Percentiles rank a stretch among this genome's conserved stretches.
phyloP scores from a whole-genome alignment of 2,113 vertebrate species.

The Bubo blakistoni region DNA sequence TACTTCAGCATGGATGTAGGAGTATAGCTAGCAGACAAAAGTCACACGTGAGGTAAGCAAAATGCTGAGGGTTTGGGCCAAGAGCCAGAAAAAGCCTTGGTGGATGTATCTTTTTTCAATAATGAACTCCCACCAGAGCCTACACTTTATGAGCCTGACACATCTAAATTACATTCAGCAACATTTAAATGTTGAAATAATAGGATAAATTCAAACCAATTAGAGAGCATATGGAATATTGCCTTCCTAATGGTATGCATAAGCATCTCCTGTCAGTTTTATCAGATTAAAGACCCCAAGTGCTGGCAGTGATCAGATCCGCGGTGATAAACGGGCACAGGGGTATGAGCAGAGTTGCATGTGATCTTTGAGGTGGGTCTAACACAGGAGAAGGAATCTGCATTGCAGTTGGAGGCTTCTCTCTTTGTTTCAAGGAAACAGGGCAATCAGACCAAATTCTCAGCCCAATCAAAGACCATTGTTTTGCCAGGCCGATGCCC shows the following conservation, averaged over 20 bases:
- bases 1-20: background rate
- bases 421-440: constrained; percentile 36
- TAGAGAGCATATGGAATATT: constrained; percentile 55
- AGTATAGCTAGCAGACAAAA: background rate
- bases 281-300: constrained; percentile 41
- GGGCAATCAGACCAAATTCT: background rate
- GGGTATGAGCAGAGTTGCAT: background rate
- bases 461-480: background rate
- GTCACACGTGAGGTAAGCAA: constrained; percentile 7
- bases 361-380: constrained; percentile 28
- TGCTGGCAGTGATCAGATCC: constrained; percentile 18
- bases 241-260: constrained; percentile 47
- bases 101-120: constrained; percentile 29
- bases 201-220: constrained; percentile 63
- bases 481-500: background rate
- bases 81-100: constrained; percentile 27
- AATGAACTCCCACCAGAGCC: constrained; percentile 54
- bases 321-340: background rate
- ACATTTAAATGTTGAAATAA: constrained; percentile 61
- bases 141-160: constrained; percentile 59
- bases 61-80: constrained; percentile 16
- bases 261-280: constrained; percentile 58
- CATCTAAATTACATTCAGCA: constrained; percentile 61
- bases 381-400: constrained; percentile 28
- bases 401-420: constrained; percentile 44